These are phyloP conservation scores for Copidosoma aretas DNA, from an alignment of 2,888 invertebrate species.

Conservation along the genomic window DNA sequence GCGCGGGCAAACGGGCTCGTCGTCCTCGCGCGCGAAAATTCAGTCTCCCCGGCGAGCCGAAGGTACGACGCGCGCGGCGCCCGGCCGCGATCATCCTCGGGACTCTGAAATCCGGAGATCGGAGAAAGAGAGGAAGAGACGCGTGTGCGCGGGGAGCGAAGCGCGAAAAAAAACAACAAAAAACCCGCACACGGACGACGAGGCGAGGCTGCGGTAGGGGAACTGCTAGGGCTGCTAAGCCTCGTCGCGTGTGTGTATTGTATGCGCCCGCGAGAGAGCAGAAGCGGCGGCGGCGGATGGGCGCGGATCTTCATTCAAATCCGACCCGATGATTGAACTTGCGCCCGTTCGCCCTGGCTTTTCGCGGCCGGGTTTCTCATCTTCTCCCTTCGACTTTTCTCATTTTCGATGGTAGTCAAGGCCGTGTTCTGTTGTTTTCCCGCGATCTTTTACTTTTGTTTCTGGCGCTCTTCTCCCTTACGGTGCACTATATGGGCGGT, in stretches of 20 bases:
- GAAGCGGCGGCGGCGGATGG: slow-evolving; percentile 12
- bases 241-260: slow-evolving; percentile 14
- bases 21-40: background rate
- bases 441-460: background rate
- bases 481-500: no score
- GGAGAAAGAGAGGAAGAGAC: background rate
- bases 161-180: background rate
- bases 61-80: background rate
- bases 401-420: no score
- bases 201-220: slow-evolving; percentile 1
- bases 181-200: no score
- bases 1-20: background rate
- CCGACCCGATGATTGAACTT: slow-evolving; percentile 17
- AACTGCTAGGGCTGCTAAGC: slow-evolving; percentile 32
- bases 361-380: background rate
- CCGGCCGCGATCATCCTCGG: background rate
- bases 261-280: no score
- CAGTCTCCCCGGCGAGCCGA: background rate
- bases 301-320: slow-evolving; percentile 23
- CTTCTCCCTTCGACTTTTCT: background rate
- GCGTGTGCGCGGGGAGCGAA: background rate
- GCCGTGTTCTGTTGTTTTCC: no score
- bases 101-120: background rate
- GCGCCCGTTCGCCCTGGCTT: background rate
- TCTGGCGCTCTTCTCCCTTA: background rate